Conservation (phyloP, 2,888 invertebrate genomes). For the Amphipyra tragopoginis region DNA sequence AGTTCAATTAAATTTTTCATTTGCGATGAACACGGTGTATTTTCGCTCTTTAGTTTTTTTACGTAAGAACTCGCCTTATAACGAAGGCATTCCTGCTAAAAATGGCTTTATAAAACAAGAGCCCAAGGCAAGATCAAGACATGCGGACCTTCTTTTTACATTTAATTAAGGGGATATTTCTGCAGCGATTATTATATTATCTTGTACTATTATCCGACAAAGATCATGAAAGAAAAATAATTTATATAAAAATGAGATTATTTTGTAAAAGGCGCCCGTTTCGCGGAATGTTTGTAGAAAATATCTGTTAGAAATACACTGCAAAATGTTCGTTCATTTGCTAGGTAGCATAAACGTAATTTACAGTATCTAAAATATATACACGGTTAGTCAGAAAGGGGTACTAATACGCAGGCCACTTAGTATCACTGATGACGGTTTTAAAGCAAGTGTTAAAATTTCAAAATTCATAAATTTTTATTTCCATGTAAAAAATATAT, state of each 20-base stretch:
- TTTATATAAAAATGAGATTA: constrained; percentile 27
- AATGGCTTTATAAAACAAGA: constrained; percentile 45
- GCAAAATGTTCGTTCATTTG: constrained; percentile 2
- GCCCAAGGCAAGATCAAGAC: constrained; percentile 59
- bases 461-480: too few species aligned
- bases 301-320: constrained; percentile 1
- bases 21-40: too few species aligned
- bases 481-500: too few species aligned
- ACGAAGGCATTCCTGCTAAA: constrained; percentile 24
- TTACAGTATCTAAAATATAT: too few species aligned
- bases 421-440: too few species aligned
- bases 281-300: constrained; percentile 4
- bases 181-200: constrained; percentile 49
- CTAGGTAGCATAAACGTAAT: too few species aligned
- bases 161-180: constrained; percentile 60
- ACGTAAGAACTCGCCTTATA: constrained; percentile 9
- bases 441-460: too few species aligned
- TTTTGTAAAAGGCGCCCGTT: constrained; percentile 23
- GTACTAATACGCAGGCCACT: too few species aligned
- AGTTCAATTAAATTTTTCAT: constrained; percentile 17
- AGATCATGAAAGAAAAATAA: constrained; percentile 37
- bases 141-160: constrained; percentile 54
- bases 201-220: constrained; percentile 43
- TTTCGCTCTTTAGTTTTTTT: constrained; percentile 19
- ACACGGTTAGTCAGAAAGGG: too few species aligned